Base-by-base conservation (phyloP, 2,888 invertebrate genomes). In the Agriopis leucophaearia region DNA sequence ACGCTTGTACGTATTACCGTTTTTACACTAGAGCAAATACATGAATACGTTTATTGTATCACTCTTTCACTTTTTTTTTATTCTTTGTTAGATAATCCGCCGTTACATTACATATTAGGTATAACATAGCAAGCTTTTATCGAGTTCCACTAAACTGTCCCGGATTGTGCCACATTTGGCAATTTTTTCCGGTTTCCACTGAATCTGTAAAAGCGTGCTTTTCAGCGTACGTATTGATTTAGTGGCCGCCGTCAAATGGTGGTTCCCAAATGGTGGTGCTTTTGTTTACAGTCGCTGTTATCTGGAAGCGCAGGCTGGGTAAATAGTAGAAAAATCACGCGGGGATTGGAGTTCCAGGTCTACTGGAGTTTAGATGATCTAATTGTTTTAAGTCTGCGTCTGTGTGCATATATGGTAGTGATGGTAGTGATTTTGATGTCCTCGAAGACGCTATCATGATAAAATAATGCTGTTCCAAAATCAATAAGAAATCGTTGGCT, bases 221-320 rank as follows among this genome's bases (percentile, higher is more conserved):
- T 66, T 57, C 57, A 42, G 38, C 42, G 62, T 50, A 15, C 10
- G 60, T 67, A 67, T 67, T 63, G 58, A 67, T 67, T 67, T 59
- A 67, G 63, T 48, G 58, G 58, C 48, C 16, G 55, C 44, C 61
- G 51, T 48, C 38, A 50, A 27, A 27, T 27, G 27, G 47, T 36
- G 55, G 58, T 47, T 50, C 56, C 45, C 47, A 61, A 67, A 63
- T 63, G 67, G 66, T 48, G 42, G 59, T 50, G 55, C 48, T 58
- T 66, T 63, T 67, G 67, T 67, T 67, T 67, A 62, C 67, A 48
- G 62, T 62, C 47, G 8, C 52, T 45, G 66, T 52, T 67, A 67
- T 63, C 67, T 58, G 45, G 44, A n/a, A 15, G 18, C 50, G 51
- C 66, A 52, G 57, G 13, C 56, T 40, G 40, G 40, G 47, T 27